Conservation (phyloP, 2,888 invertebrate species). For the Amaurobius ferox region DNA sequence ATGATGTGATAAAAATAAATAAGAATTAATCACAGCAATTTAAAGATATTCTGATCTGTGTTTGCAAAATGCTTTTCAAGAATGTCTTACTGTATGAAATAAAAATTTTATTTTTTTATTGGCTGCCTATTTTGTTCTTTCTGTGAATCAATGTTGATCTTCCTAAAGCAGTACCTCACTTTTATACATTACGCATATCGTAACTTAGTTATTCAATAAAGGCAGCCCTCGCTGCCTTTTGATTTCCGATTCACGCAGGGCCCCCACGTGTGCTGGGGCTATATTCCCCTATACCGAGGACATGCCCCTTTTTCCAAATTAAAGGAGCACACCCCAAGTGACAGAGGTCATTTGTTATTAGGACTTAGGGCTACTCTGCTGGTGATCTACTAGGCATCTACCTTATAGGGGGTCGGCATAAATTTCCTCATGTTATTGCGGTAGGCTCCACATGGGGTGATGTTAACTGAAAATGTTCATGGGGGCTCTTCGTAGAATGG, state of each 20-base stretch:
- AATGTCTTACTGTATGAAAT: no score
- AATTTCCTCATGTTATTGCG: conserved; percentile 20
- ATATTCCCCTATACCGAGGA: neutral
- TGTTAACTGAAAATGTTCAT: neutral
- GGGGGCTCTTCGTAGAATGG: neutral
- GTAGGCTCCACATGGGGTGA: conserved; percentile 11
- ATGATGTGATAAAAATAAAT: no score
- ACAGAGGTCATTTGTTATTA: conserved; percentile 53
- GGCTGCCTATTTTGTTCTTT: no score
- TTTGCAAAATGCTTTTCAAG: no score
- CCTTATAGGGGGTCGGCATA: conserved; percentile 22
- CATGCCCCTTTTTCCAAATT: conserved; percentile 28
- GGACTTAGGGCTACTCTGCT: conserved; percentile 18
- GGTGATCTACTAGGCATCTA: conserved; percentile 7
- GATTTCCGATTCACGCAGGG: conserved; percentile 19
- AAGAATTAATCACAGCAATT: no score
- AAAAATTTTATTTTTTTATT: no score
- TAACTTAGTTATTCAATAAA: conserved; percentile 48
- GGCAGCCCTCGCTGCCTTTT: conserved; percentile 1
- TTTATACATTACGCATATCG: neutral
- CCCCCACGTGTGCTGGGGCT: conserved; percentile 6
- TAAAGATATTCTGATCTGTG: no score
- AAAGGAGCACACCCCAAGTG: conserved; percentile 41
- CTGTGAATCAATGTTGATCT: no score
- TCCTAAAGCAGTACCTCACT: neutral